Evolutionary conservation across 2,797 vertebrate species (phyloP).

Genomic region (Gymnodraco acuticeps): DNA sequence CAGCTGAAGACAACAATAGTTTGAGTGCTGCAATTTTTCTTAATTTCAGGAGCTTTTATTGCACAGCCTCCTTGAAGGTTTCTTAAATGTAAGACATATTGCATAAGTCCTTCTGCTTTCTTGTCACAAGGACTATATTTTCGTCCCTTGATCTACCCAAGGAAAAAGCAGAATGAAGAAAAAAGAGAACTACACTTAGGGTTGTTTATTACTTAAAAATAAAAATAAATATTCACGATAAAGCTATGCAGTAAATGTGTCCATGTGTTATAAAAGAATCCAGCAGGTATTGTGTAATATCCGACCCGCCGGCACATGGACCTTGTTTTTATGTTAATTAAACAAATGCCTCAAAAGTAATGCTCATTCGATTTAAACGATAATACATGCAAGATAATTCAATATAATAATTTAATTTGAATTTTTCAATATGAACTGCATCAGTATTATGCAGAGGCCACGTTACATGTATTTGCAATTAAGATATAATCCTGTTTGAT

Average conservation of each 20-base stretch:
- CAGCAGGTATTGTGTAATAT: neutral
- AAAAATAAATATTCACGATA: neutral
- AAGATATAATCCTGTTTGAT: slow-evolving; percentile 28
- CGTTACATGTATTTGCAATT: slow-evolving; percentile 24
- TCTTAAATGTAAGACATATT: neutral
- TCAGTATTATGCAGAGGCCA: slow-evolving; percentile 11
- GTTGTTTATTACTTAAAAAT: neutral
- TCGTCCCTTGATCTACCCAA: neutral
- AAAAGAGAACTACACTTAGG: neutral
- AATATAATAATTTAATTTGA: too few relatives aligned
- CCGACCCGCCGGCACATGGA: neutral
- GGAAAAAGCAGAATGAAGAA: neutral
- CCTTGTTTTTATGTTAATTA: slow-evolving; percentile 16
- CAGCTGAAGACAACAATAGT: neutral
- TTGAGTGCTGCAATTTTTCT: neutral
- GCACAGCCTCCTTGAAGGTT: neutral
- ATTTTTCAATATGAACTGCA: neutral
- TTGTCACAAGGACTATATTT: neutral
- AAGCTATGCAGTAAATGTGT: neutral
- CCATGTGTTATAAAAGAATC: neutral
- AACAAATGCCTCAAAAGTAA: slow-evolving; percentile 23
- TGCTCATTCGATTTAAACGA: slow-evolving; percentile 19
- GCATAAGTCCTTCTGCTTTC: neutral
- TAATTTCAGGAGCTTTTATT: neutral
- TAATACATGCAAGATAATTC: slow-evolving; percentile 3